Evolutionary conservation across 2,113 vertebrate species (phyloP).

Genomic region (Solenodon paradoxus): DNA sequence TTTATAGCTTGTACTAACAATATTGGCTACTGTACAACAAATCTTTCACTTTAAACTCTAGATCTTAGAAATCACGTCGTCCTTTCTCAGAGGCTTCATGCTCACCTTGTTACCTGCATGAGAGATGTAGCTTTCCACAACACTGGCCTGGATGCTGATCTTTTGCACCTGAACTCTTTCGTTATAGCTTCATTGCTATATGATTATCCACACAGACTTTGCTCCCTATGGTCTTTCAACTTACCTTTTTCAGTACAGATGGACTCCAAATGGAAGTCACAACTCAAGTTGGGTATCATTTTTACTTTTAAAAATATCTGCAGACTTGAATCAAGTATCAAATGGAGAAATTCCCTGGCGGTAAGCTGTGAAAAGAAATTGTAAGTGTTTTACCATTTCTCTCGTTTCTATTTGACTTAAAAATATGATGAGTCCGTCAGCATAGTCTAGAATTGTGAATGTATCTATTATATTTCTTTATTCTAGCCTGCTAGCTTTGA

Average conservation of each 20-base stretch:
- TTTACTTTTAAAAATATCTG: not conserved
- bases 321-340: not conserved
- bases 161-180: not conserved
- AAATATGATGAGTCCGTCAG: not conserved
- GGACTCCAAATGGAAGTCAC: not conserved
- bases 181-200: not conserved
- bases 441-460: not conserved
- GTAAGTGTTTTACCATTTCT: not conserved
- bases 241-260: not conserved
- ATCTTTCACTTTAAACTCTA: not conserved
- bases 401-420: not conserved
- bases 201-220: not conserved
- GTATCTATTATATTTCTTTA: not conserved
- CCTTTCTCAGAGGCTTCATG: not conserved
- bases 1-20: not conserved
- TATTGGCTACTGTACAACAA: not conserved
- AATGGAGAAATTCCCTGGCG: not conserved
- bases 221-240: not conserved
- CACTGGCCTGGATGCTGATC: not conserved
- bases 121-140: not conserved
- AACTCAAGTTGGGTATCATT: not conserved
- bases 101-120: not conserved
- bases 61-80: not conserved
- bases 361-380: not conserved
- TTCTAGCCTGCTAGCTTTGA: not conserved